Evolutionary conservation across 2,797 vertebrate genomes (phyloP), one percentile per base, ranked within the genome.

Genomic region (Halcyon leucocephala): DNA sequence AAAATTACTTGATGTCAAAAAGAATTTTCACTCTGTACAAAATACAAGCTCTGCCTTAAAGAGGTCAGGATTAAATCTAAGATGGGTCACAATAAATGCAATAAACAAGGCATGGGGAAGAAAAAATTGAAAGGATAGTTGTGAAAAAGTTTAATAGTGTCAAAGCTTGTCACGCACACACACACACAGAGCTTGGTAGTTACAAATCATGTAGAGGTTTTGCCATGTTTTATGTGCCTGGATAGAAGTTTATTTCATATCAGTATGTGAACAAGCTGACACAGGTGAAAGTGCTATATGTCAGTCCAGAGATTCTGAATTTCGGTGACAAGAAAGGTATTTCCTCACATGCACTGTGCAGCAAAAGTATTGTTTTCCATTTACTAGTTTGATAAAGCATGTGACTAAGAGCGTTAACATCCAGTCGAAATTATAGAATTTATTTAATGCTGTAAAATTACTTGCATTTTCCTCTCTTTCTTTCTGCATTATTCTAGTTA

Each of bases 401-500:
- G 29, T 82, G 54, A 26, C 25, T 64, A 72, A 55, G 4, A 42
- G 6, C 24, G 5, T 48, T 71, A 64, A 37, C 4, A 37, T 26
- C 7, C 1, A 8, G 3, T 46, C 44, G 4, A 41, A 65, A 10
- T 48, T 15, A 42, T 4, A 61, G 4, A 57, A 49, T 81, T 72
- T 72, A 61, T 5, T 9, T 79, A 41, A 19, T 44, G 8, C 18
- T 66, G 11, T 80, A 46, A 39, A 78, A 81, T 1, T 29, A 44
- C 29, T 76, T 65, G 5, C 5, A 15, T 81, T 83, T 86, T 81
- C 66, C 7, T 48, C 5, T 83, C 77, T 82, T 95, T 89, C 72
- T 62, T 74, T 89, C 88, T 95, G 44, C 52, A 80, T 71, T 94
- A 79, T 86, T 69, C 81, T 93, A 84, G 66, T 48, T 10, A 61